These are phyloP conservation scores for Lucinisca nassula DNA, from an alignment of 2,888 invertebrate species.

Conservation along the genomic window DNA sequence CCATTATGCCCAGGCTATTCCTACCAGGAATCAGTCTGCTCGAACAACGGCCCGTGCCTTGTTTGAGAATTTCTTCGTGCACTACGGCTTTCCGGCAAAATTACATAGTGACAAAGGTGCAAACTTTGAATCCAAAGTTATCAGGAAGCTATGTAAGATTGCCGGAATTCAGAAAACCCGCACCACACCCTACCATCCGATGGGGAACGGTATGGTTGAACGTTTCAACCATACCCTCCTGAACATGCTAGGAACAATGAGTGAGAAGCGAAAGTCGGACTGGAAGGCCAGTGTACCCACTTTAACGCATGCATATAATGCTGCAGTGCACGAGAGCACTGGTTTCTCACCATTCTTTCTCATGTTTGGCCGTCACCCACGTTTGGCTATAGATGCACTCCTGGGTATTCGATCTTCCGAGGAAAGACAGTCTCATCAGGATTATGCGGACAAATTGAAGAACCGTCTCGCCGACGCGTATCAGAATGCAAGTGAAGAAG, in stretches of 20 bases:
- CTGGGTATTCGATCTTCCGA: slow-evolving; percentile 2
- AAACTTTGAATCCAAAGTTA: slow-evolving; percentile 40
- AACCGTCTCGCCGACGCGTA: not conserved
- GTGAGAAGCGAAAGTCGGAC: not conserved
- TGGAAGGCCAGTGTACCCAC: not conserved
- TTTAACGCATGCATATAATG: not conserved
- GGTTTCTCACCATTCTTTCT: not conserved
- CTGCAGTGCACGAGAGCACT: not conserved
- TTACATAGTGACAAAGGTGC: slow-evolving; percentile 49
- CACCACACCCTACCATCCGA: slow-evolving; percentile 29
- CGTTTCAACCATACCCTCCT: not conserved
- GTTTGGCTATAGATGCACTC: not conserved
- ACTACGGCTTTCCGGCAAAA: slow-evolving; percentile 40
- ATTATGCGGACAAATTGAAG: no score
- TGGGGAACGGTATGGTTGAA: slow-evolving; percentile 6
- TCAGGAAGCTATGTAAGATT: slow-evolving; percentile 37
- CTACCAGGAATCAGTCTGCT: slow-evolving; percentile 41
- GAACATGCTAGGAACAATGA: slow-evolving; percentile 5
- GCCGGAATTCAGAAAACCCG: slow-evolving; percentile 38
- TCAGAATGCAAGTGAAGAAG: not conserved
- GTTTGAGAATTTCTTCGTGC: slow-evolving; percentile 40
- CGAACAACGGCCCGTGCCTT: slow-evolving; percentile 43
- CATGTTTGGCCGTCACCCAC: not conserved
- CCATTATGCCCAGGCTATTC: no score
- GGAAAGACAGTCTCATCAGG: slow-evolving; percentile 1